These are phyloP conservation scores for Oophaga pumilio DNA, from an alignment of 2,113 vertebrate genomes.

Conservation along the genomic window DNA sequence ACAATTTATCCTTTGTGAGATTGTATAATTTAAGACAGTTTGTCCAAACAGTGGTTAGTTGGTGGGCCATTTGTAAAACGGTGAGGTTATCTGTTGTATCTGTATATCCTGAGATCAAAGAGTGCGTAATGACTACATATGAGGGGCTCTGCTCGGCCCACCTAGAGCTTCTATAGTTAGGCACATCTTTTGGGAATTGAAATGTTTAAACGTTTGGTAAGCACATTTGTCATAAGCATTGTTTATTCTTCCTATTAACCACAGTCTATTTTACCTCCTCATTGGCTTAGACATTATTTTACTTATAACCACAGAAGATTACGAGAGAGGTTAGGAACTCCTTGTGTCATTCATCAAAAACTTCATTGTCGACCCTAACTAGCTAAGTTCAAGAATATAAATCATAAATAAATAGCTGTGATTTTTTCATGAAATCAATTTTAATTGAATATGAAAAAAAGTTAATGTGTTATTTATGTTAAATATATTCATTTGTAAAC, in stretches of 20 bases:
- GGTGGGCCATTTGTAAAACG: neutral
- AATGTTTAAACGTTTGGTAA: constrained; percentile 32
- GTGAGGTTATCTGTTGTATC: constrained; percentile 32
- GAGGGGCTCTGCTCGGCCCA: constrained; percentile 3
- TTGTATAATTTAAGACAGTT: neutral
- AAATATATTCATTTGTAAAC: too few species aligned
- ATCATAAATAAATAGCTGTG: too few species aligned
- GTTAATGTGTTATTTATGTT: too few species aligned
- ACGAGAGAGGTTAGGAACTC: neutral
- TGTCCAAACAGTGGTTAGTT: neutral
- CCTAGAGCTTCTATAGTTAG: constrained; percentile 31
- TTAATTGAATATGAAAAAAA: too few species aligned
- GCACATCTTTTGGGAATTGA: neutral
- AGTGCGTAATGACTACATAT: neutral
- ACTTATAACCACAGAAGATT: constrained; percentile 30
- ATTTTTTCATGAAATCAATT: too few species aligned
- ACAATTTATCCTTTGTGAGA: neutral
- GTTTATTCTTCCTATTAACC: constrained; percentile 13
- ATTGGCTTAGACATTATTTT: constrained; percentile 17
- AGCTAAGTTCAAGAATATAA: neutral
- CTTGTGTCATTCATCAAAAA: neutral
- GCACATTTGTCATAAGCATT: constrained; percentile 2
- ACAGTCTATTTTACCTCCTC: constrained; percentile 2
- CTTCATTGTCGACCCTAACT: neutral
- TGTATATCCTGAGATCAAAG: constrained; percentile 29